phyloP scores from a whole-genome alignment of 2,888 invertebrate species.

The Craniophora ligustri region DNA sequence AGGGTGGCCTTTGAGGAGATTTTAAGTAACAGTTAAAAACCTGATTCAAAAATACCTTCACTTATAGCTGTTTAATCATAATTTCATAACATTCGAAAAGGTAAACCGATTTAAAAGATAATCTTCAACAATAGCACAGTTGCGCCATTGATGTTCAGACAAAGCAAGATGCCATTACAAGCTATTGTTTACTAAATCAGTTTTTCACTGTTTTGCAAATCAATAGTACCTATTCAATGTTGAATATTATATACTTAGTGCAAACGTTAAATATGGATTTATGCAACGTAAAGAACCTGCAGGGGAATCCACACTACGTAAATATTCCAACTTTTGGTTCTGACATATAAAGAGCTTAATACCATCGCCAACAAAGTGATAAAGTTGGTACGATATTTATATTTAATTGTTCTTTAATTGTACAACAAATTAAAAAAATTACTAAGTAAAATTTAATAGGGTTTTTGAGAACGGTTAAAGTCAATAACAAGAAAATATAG shows the following conservation, averaged over 20 bases:
- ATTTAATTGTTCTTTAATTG: no score
- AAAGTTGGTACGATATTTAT: no score
- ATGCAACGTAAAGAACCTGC: constrained; percentile 15
- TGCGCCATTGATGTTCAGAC: constrained; percentile 77
- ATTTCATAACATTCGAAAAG: constrained; percentile 59
- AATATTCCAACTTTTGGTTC: no score
- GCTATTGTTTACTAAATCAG: constrained; percentile 80
- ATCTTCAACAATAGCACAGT: constrained; percentile 75
- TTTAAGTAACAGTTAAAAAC: constrained; percentile 1
- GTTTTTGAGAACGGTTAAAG: no score
- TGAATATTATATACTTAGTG: constrained; percentile 50
- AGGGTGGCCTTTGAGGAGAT: not conserved
- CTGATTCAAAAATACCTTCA: constrained; percentile 9
- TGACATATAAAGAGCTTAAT: no score
- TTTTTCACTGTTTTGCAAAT: constrained; percentile 77
- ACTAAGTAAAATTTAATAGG: no score
- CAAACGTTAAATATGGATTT: constrained; percentile 57
- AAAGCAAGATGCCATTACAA: constrained; percentile 77
- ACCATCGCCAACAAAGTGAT: no score
- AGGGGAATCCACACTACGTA: no score
- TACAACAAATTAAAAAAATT: no score
- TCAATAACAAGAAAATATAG: no score
- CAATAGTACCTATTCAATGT: constrained; percentile 62
- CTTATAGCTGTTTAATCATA: constrained; percentile 22
- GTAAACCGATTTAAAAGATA: constrained; percentile 65